Base-by-base conservation (phyloP, 2,113 vertebrate genomes). In the Oncorhynchus gorbuscha region DNA sequence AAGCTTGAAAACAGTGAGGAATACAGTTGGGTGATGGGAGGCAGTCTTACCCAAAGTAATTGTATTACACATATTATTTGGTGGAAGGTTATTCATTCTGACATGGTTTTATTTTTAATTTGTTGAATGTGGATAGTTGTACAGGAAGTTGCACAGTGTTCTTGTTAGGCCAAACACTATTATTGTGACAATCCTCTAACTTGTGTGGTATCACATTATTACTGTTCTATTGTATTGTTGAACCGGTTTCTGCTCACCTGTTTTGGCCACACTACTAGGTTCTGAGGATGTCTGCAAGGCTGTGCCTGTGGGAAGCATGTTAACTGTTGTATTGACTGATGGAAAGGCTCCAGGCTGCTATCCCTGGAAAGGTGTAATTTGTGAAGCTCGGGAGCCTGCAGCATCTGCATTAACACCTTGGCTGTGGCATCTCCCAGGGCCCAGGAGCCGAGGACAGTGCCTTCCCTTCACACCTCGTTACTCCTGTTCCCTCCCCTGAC, bases 401-500 rank as follows among this genome's bases (percentile, higher is more conserved):
- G 83, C 87, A 88, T 86, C 86, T 89, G 89, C 86, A 89, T 89
- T 88, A 89, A 81, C 90, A 82, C 83, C 86, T 89, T 83, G 84
- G 82, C 16, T 73, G 51, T 76, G 68, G 74, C 28, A 75, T 86
- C 90, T 88, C 87, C 68, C 0, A 77, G 85, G 86, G 83, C 82
- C 78, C 76, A 0, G 77, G 76, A 88, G 78, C 78, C 81, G 84
- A 91, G 83, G 85, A 90, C 86, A 59, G 72, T 73, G 81, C 76
- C 82, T 90, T 87, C 87, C 84, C 88, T 92, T 91, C 89, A 93
- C 88, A 91, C 90, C 79, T 91, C 84, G 88, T 91, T 91, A 87
- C 88, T 64, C 83, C 81, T 32, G 82, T 84, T 81, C 83, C 78
- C 51, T 83, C 86, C 71, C 18, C 66, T 88, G 88, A 91, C 92